phyloP scores from a whole-genome alignment of 2,113 vertebrate species.

The Dermatemys mawii region DNA sequence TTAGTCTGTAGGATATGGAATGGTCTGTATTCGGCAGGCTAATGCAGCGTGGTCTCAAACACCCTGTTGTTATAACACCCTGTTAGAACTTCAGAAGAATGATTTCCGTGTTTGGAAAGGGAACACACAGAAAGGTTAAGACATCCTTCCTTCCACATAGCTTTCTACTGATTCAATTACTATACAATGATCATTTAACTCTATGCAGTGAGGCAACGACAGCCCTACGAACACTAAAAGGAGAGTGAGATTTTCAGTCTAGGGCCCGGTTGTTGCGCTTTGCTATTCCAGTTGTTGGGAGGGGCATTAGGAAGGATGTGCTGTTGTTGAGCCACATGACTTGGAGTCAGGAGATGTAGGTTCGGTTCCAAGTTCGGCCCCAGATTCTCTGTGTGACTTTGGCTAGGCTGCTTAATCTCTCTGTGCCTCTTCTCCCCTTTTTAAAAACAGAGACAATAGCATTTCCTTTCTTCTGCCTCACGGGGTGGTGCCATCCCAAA shows the following conservation, averaged over 20 bases:
- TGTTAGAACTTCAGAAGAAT: background rate
- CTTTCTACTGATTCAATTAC: background rate
- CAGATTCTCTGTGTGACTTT: background rate
- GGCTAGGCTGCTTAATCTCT: background rate
- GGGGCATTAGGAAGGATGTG: background rate
- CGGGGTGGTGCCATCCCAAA: background rate
- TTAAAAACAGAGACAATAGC: background rate
- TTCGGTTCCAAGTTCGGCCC: background rate
- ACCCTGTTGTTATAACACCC: background rate
- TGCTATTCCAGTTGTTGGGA: background rate
- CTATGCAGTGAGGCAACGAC: background rate
- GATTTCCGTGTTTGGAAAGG: background rate
- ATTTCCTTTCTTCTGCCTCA: background rate
- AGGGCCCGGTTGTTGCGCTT: background rate
- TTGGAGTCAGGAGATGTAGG: background rate
- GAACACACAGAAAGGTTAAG: background rate
- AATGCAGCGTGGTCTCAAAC: background rate
- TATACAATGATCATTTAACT: background rate
- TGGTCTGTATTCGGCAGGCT: background rate
- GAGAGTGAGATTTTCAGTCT: background rate
- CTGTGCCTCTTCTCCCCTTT: background rate
- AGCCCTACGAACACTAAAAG: background rate
- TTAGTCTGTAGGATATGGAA: constrained; percentile 12
- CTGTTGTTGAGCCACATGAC: background rate
- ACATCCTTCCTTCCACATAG: background rate